Percentiles rank a stretch among this genome's conserved stretches.
phyloP scores from a whole-genome alignment of 2,888 invertebrate genomes.

The Torymus aiolomorphi region DNA sequence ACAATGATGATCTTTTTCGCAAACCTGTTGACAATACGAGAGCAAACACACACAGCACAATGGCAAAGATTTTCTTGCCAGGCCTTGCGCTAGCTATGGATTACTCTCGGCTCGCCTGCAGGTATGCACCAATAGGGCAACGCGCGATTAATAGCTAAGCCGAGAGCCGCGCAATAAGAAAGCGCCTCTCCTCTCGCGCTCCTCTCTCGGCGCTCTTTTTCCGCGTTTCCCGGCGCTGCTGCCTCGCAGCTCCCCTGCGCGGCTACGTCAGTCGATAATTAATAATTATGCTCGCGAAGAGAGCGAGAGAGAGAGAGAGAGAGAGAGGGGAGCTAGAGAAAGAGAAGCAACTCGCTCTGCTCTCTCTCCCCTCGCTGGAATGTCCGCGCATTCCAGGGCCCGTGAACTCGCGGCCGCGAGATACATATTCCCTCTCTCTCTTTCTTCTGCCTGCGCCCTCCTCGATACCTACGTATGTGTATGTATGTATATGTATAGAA shows the following conservation, averaged over 20 bases:
- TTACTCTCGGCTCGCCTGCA: too few relatives aligned
- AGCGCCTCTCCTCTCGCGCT: neutral
- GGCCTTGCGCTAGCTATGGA: too few relatives aligned
- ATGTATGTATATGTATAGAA: neutral
- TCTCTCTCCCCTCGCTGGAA: neutral
- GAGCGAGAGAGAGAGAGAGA: constrained; percentile 5
- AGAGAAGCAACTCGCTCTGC: too few relatives aligned
- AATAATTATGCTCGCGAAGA: constrained; percentile 35
- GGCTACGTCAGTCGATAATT: constrained; percentile 36
- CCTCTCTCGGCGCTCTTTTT: neutral
- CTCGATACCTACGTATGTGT: neutral
- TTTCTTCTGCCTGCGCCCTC: neutral
- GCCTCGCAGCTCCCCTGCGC: neutral
- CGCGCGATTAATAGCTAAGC: too few relatives aligned
- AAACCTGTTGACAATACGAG: too few relatives aligned
- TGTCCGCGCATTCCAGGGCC: constrained; percentile 23
- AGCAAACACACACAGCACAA: too few relatives aligned
- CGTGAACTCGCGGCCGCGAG: constrained; percentile 14
- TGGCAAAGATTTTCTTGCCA: too few relatives aligned
- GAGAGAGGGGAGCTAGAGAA: constrained; percentile 47
- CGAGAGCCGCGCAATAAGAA: too few relatives aligned
- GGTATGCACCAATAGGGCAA: too few relatives aligned
- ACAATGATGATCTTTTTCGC: too few relatives aligned
- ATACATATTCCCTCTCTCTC: constrained; percentile 10
- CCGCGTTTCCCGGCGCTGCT: constrained; percentile 1